These are phyloP conservation scores for Caenorhabditis sp. DNA, from an alignment of 2,888 invertebrate species.

Conservation along the genomic window DNA sequence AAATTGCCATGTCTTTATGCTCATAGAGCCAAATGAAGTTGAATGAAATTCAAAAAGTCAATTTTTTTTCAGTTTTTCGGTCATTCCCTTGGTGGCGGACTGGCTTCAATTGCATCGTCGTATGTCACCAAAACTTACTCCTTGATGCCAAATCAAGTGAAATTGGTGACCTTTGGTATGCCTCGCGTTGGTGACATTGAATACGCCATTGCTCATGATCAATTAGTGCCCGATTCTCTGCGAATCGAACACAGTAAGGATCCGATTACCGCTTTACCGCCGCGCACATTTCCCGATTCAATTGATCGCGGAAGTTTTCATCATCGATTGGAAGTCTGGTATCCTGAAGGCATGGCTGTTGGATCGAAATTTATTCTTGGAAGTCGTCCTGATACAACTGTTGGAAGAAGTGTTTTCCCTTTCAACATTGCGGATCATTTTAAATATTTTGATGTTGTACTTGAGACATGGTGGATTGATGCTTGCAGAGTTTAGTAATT, in stretches of 20 bases:
- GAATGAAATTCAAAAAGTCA: background rate
- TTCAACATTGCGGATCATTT: conserved; percentile 34
- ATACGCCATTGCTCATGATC: conserved; percentile 59
- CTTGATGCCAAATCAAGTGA: background rate
- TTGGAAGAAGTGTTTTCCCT: conserved; percentile 24
- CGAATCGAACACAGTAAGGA: conserved; percentile 51
- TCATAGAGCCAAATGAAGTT: background rate
- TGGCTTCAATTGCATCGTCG: conserved; percentile 60
- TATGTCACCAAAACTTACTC: conserved; percentile 20
- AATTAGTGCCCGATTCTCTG: conserved; percentile 54
- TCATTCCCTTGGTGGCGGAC: conserved; percentile 64
- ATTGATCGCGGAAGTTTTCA: conserved; percentile 29
- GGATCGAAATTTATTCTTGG: conserved; percentile 19
- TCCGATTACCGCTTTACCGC: conserved; percentile 29
- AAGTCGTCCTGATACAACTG: conserved; percentile 14
- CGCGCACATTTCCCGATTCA: conserved; percentile 26
- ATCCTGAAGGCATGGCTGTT: conserved; percentile 23
- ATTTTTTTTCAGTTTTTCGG: conserved; percentile 33
- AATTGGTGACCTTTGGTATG: conserved; percentile 64
- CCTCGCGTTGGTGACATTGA: conserved; percentile 67
- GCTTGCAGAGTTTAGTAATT: conserved; percentile 10
- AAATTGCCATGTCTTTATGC: too few relatives aligned
- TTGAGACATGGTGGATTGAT: conserved; percentile 21
- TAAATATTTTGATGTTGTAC: conserved; percentile 19
- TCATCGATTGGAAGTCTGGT: conserved; percentile 37